phyloP scores from a whole-genome alignment of 2,888 invertebrate genomes.

The Hypomecis punctinalis region DNA sequence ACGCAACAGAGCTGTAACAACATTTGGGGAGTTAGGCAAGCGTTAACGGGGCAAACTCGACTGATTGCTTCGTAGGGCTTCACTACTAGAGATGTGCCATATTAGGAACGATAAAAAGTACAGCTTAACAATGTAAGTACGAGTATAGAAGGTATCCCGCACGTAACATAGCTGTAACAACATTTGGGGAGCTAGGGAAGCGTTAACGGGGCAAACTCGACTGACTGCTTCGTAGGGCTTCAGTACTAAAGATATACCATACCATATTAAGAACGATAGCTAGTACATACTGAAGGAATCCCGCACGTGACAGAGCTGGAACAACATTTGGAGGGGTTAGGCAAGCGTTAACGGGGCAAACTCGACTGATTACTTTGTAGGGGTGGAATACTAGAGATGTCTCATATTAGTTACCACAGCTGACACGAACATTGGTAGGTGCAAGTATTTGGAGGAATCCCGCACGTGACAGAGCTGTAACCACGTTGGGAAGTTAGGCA shows the following conservation, averaged over 20 bases:
- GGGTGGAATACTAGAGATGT: slow-evolving; percentile 14
- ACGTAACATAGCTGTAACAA: no score
- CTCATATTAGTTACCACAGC: background rate
- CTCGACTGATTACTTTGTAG: slow-evolving; percentile 29
- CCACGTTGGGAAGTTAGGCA: slow-evolving; percentile 20
- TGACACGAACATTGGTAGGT: background rate
- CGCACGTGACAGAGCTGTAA: slow-evolving; percentile 21
- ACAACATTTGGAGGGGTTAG: slow-evolving; percentile 22
- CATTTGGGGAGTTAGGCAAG: no score
- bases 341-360: slow-evolving; percentile 31
- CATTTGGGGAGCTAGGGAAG: no score
- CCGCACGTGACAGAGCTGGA: slow-evolving; percentile 19
- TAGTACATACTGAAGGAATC: background rate
- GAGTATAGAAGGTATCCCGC: background rate
- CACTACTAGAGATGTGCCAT: no score
- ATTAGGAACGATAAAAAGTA: no score
- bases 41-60: no score
- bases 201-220: no score
- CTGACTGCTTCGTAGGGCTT: no score
- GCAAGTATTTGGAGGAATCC: slow-evolving; percentile 4
- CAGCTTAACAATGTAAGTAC: background rate
- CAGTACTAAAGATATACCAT: no score
- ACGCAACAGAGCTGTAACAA: no score
- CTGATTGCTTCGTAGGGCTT: no score
- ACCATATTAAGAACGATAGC: no score